These are phyloP conservation scores for Prolemur simus DNA, from an alignment of 2,113 vertebrate genomes.

Conservation along the genomic window DNA sequence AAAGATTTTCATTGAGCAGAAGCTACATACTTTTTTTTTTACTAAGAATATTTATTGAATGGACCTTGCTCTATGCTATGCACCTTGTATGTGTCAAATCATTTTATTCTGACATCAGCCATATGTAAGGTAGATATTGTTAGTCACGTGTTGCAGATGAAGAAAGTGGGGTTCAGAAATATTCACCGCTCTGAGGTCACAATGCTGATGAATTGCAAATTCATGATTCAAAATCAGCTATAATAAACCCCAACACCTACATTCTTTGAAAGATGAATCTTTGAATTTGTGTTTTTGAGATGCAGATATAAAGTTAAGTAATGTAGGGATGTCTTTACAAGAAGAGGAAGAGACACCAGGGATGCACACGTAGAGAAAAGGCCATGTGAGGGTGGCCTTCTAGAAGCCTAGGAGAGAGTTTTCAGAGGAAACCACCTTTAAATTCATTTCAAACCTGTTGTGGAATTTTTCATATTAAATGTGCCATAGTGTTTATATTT, in stretches of 20 bases:
- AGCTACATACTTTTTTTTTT: not conserved
- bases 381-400: not conserved
- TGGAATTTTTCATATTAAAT: conserved; percentile 10
- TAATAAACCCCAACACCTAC: not conserved
- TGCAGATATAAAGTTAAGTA: not conserved
- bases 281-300: not conserved
- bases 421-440: not conserved
- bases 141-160: not conserved
- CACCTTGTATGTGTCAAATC: not conserved
- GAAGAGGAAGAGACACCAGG: not conserved
- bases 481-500: not conserved
- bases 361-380: not conserved
- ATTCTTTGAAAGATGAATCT: not conserved
- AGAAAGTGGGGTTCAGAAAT: not conserved
- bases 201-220: not conserved
- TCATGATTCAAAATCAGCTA: not conserved
- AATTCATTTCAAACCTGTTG: not conserved
- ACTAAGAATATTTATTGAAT: not conserved
- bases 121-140: not conserved
- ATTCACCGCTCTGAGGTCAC: not conserved
- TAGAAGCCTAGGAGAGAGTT: not conserved
- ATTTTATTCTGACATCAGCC: not conserved
- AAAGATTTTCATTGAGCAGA: not conserved
- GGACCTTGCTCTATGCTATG: not conserved
- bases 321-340: not conserved